These are phyloP conservation scores for Cremastinae sp. DNA, from an alignment of 2,888 invertebrate genomes.

Conservation along the genomic window DNA sequence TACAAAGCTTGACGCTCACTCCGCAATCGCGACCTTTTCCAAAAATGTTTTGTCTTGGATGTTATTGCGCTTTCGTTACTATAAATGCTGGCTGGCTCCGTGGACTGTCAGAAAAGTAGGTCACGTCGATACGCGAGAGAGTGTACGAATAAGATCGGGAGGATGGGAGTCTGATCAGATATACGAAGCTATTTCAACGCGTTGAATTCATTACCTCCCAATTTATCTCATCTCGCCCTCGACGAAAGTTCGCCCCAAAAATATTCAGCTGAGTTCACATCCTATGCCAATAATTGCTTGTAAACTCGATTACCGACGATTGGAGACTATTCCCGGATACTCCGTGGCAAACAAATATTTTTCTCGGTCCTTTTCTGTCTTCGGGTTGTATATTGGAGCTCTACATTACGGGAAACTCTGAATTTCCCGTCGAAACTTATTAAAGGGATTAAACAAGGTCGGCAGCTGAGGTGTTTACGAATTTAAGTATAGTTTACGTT, in stretches of 20 bases:
- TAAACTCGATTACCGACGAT: background rate
- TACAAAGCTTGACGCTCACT: background rate
- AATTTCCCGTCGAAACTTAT: too few species aligned
- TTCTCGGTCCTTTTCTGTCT: conserved; percentile 3
- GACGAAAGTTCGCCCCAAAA: too few species aligned
- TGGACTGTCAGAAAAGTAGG: conserved; percentile 67
- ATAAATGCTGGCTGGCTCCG: background rate
- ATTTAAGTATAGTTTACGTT: too few species aligned
- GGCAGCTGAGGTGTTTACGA: too few species aligned
- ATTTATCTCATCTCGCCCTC: conserved; percentile 64
- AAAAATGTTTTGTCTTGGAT: background rate
- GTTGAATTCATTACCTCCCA: conserved; percentile 73
- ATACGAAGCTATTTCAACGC: conserved; percentile 69
- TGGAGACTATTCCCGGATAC: background rate
- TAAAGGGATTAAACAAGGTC: too few species aligned
- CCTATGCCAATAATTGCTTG: background rate
- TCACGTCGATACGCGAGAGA: conserved; percentile 72
- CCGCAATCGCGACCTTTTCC: conserved; percentile 28
- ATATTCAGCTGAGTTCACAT: too few species aligned
- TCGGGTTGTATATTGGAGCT: too few species aligned
- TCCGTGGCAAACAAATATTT: background rate
- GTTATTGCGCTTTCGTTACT: conserved; percentile 27
- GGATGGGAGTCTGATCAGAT: conserved; percentile 63
- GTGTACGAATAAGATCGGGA: conserved; percentile 36
- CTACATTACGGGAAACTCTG: too few species aligned